Percentiles rank a stretch among this genome's conserved stretches.
These are phyloP conservation scores for Neolamprologus kungweensis DNA, from an alignment of 2,113 vertebrate genomes.

Conservation along the genomic window DNA sequence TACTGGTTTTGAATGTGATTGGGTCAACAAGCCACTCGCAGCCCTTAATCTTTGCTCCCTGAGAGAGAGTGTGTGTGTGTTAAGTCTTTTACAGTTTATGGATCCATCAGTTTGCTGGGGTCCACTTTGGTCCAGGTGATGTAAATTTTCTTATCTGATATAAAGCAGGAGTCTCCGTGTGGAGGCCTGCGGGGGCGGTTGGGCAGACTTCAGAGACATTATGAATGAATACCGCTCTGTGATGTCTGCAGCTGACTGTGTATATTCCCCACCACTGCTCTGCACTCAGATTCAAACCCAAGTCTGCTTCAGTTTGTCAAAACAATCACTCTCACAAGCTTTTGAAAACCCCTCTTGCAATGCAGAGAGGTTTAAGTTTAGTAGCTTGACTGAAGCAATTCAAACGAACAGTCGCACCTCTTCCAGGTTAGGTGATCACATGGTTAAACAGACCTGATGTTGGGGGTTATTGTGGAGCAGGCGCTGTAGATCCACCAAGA, in stretches of 20 bases:
- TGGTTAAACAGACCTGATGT: neutral
- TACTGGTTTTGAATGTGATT: neutral
- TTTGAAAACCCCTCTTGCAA: neutral
- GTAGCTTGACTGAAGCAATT: neutral
- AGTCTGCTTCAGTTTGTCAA: neutral
- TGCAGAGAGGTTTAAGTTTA: neutral
- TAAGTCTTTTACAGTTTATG: neutral
- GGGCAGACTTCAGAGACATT: neutral
- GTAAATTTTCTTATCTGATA: neutral
- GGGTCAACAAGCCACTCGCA: fast-evolving
- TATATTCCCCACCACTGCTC: neutral
- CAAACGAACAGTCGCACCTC: neutral
- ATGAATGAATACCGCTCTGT: neutral
- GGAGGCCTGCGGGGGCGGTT: neutral
- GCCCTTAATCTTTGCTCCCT: neutral
- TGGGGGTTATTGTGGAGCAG: neutral
- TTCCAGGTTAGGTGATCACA: neutral
- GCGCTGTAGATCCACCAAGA: neutral
- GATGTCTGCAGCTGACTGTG: neutral
- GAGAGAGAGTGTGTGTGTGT: neutral
- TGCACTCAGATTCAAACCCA: neutral
- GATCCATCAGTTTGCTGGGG: neutral
- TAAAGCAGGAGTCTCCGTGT: neutral
- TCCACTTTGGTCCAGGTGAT: neutral
- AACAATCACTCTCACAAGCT: neutral